Conservation (phyloP, 2,888 invertebrate species). For the Folsomia manolachei region DNA sequence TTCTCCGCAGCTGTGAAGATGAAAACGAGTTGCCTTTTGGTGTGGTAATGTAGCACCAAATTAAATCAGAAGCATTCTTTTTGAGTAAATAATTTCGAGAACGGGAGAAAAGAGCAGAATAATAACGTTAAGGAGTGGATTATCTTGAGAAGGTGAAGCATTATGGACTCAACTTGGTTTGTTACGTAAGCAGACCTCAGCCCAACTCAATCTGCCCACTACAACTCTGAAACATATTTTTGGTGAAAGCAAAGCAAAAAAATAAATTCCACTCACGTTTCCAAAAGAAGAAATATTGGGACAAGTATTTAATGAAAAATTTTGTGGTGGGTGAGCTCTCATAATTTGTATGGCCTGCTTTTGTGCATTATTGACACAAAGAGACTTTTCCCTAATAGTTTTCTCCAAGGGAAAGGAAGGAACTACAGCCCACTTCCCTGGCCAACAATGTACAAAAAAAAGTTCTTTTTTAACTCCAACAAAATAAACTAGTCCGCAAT, state of each 20-base stretch:
- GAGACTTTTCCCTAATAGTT: neutral
- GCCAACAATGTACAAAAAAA: no score
- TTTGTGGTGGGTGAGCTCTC: slow-evolving; percentile 8
- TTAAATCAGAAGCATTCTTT: neutral
- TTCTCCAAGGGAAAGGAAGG: no score
- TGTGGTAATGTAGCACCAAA: neutral
- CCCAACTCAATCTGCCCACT: neutral
- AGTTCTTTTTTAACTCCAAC: no score
- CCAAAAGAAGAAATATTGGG: slow-evolving; percentile 11
- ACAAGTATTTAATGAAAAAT: slow-evolving; percentile 18
- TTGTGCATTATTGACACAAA: slow-evolving; percentile 12
- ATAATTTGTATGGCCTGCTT: slow-evolving; percentile 11
- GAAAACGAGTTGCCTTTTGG: neutral
- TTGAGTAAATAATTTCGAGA: neutral
- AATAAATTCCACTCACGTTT: slow-evolving; percentile 9
- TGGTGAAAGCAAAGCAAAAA: neutral
- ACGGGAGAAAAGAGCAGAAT: neutral
- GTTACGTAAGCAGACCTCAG: no score
- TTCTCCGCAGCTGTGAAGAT: no score
- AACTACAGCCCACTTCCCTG: no score
- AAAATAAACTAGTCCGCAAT: no score
- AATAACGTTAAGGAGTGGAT: neutral
- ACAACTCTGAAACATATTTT: neutral
- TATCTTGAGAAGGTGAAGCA: neutral
- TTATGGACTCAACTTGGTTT: neutral